Evolutionary conservation across 2,113 vertebrate species (phyloP).

Genomic region (Oncorhynchus masou): DNA sequence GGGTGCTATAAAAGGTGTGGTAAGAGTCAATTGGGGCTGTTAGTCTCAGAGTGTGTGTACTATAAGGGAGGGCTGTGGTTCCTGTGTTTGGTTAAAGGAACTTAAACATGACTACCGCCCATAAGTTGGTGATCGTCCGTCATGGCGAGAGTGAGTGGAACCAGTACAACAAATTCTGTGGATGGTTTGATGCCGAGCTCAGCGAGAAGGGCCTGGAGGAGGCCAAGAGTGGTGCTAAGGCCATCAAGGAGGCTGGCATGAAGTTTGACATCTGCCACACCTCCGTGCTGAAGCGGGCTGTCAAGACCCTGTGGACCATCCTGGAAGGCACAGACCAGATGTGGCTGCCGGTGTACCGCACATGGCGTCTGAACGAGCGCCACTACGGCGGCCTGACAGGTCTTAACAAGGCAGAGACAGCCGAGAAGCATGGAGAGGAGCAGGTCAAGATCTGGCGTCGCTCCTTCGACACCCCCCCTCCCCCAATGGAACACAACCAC

Average conservation of each 20-base stretch:
- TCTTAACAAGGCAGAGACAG: slow-evolving; percentile 91
- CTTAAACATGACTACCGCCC: slow-evolving; percentile 65
- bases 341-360: slow-evolving; percentile 88
- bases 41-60: slow-evolving; percentile 57
- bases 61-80: slow-evolving; percentile 49
- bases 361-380: slow-evolving; percentile 90
- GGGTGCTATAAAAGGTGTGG: slow-evolving; percentile 69
- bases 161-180: slow-evolving; percentile 94
- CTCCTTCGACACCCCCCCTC: slow-evolving; percentile 86
- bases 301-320: slow-evolving; percentile 90
- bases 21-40: slow-evolving; percentile 44
- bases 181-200: slow-evolving; percentile 93
- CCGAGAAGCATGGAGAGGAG: slow-evolving; percentile 87
- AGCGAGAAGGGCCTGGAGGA: slow-evolving; percentile 87
- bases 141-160: slow-evolving; percentile 91
- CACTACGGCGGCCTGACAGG: slow-evolving; percentile 91
- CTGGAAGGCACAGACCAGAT: slow-evolving; percentile 90
- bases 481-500: slow-evolving; percentile 88
- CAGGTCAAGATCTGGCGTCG: slow-evolving; percentile 94
- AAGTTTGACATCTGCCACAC: slow-evolving; percentile 92
- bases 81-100: slow-evolving; percentile 18
- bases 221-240: slow-evolving; percentile 79
- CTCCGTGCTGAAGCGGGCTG: slow-evolving; percentile 86
- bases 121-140: slow-evolving; percentile 86
- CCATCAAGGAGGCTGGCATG: slow-evolving; percentile 80